These are phyloP conservation scores for Cerceris ruficornis DNA, from an alignment of 2,888 invertebrate species.

Conservation along the genomic window DNA sequence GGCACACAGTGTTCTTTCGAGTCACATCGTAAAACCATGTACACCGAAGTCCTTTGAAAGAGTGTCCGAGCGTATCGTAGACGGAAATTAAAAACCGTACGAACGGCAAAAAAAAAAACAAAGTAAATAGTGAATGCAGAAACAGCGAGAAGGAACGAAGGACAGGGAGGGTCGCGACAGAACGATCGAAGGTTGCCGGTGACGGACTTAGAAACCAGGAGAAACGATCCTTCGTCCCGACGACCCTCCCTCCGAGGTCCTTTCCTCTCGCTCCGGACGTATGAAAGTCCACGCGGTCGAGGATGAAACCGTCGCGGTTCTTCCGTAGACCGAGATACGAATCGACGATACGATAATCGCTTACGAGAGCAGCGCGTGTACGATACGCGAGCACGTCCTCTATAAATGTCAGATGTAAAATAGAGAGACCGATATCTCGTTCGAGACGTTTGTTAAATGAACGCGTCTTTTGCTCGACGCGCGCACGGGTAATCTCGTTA, in stretches of 20 bases:
- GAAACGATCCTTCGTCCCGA: constrained; percentile 55
- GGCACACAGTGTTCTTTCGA: constrained; percentile 51
- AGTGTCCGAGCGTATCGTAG: constrained; percentile 20
- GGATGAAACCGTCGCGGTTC: not conserved
- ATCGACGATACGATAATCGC: not conserved
- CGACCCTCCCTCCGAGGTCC: constrained; percentile 44
- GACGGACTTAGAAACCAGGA: constrained; percentile 33
- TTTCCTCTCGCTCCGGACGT: constrained; percentile 17
- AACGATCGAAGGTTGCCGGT: constrained; percentile 27
- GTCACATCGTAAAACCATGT: constrained; percentile 20
- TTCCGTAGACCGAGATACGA: constrained; percentile 22
- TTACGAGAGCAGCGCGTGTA: not conserved
- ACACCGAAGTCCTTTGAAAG: not conserved
- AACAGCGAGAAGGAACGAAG: not conserved
- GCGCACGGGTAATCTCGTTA: not conserved
- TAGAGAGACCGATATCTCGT: not conserved
- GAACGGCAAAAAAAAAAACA: not conserved
- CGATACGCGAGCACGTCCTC: not conserved
- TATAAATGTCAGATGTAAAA: not conserved
- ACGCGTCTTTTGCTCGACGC: constrained; percentile 9
- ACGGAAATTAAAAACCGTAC: constrained; percentile 40
- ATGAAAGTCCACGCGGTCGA: constrained; percentile 1
- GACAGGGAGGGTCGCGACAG: constrained; percentile 11
- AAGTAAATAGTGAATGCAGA: not conserved
- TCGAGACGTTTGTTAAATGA: not conserved